phyloP scores from a whole-genome alignment of 2,113 vertebrate genomes.

The Semnopithecus entellus region DNA sequence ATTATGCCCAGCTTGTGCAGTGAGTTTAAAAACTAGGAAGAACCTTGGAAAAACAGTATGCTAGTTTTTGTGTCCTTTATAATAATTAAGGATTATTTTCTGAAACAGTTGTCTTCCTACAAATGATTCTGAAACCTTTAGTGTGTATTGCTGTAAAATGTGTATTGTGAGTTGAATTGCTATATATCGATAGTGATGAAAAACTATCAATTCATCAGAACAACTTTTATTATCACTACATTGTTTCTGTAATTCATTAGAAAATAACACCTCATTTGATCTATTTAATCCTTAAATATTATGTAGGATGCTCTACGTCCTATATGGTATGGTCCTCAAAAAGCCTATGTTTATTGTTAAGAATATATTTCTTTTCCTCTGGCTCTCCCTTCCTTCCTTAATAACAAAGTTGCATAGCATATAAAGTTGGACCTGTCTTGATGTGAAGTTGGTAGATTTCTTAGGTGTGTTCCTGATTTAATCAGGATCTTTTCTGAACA shows the following conservation, averaged over 20 bases:
- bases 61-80: background rate
- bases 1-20: background rate
- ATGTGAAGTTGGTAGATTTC: background rate
- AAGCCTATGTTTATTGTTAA: background rate
- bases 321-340: background rate
- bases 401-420: background rate
- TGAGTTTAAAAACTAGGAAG: background rate
- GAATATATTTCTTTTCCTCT: conserved; percentile 5
- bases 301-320: background rate
- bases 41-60: background rate
- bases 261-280: background rate
- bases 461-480: background rate
- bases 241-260: conserved; percentile 2
- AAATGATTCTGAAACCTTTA: background rate
- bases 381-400: background rate
- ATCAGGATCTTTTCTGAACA: conserved; percentile 22
- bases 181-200: background rate
- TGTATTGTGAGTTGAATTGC: background rate
- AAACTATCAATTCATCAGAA: background rate
- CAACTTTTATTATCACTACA: background rate
- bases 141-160: background rate
- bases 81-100: background rate
- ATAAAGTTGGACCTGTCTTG: background rate
- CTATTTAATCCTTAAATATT: background rate
- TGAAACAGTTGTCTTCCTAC: background rate